These are phyloP conservation scores for Drosophila sulfurigaster DNA, from an alignment of 1,140 invertebrate genomes.

Conservation along the genomic window DNA sequence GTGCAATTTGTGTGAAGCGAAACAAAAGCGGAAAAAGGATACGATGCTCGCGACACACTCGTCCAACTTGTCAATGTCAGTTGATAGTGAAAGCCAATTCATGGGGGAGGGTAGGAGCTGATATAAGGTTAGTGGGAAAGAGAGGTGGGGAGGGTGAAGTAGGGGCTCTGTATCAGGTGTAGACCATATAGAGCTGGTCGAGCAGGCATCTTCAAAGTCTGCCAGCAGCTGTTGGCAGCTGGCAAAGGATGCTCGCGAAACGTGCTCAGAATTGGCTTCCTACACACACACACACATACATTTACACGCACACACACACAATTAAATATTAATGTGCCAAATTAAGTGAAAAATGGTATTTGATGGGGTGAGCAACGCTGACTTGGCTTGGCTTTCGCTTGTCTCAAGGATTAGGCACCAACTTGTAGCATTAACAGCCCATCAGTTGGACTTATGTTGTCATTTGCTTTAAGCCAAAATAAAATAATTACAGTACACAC, in stretches of 20 bases:
- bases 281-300: slow-evolving; percentile 36
- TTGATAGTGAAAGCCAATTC: slow-evolving; percentile 62
- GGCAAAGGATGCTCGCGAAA: slow-evolving; percentile 44
- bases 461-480: slow-evolving; percentile 21
- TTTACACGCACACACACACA: slow-evolving; percentile 48
- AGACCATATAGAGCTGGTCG: background rate
- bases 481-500: slow-evolving; percentile 14
- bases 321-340: slow-evolving; percentile 79
- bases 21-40: slow-evolving; percentile 36
- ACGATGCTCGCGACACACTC: slow-evolving; percentile 31
- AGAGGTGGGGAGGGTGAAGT: background rate
- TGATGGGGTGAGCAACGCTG: slow-evolving; percentile 21
- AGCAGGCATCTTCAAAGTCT: slow-evolving; percentile 38
- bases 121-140: background rate
- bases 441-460: slow-evolving; percentile 55
- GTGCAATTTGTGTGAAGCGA: slow-evolving; percentile 57
- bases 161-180: slow-evolving; percentile 6
- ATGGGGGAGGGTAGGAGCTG: background rate
- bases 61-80: slow-evolving; percentile 73
- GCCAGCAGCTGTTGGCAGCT: slow-evolving; percentile 73
- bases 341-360: slow-evolving; percentile 76
- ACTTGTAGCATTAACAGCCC: slow-evolving; percentile 66
- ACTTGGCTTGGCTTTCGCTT: slow-evolving; percentile 25
- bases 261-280: slow-evolving; percentile 52
- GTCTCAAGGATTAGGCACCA: slow-evolving; percentile 68